Base-by-base conservation (phyloP, 2,797 vertebrate genomes). In the Potorous gilbertii region DNA sequence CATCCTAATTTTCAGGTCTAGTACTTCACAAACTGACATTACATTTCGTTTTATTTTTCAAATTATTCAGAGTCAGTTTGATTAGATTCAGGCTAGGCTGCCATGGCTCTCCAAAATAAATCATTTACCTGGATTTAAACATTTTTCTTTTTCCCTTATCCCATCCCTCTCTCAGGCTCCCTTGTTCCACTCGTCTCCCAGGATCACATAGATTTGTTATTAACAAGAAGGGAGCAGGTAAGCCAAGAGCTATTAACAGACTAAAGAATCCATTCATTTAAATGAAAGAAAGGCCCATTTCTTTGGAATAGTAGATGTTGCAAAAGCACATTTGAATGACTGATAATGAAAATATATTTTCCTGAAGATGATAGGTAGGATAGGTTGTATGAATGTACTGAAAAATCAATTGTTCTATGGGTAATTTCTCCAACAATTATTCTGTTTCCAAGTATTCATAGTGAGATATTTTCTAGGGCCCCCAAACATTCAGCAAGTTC, bases 211-310 rank as follows among this genome's bases (percentile, higher is more conserved):
- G 55, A n/a, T 92, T 40, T 92, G 55, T 46, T 55, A 89, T 50
- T 21, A 66, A n/a, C 29, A 31, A 92, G 57, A 92, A n/a, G 87
- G 6, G 34, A 21, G 14, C 31, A 74, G 21, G 59, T 56, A 54
- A 56, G 87, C 52, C 59, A 94, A 95, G 21, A 31, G 28, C 29
- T 91, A 18, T 55, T 59, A 96, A 59, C 5, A 27, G 91, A 34
- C 95, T 97, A 97, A 95, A 95, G 91, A 97, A 97, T 96, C 16
- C 54, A 95, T 97, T 90, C 96, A 96, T 97, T 96, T 92, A 96
- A 92, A 54, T 12, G 27, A 98, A 97, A 59, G 93, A 62, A 92
- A 94, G 96, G 97, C 10, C 3, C 12, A 95, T 96, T 93, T 94
- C 1, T 16, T 89, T 94, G 91, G 94, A 52, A 94, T 97, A 97